Percentiles rank a stretch among this genome's conserved stretches.
Conservation (phyloP, 2,888 invertebrate genomes). For the Clitarchus hookeri region DNA sequence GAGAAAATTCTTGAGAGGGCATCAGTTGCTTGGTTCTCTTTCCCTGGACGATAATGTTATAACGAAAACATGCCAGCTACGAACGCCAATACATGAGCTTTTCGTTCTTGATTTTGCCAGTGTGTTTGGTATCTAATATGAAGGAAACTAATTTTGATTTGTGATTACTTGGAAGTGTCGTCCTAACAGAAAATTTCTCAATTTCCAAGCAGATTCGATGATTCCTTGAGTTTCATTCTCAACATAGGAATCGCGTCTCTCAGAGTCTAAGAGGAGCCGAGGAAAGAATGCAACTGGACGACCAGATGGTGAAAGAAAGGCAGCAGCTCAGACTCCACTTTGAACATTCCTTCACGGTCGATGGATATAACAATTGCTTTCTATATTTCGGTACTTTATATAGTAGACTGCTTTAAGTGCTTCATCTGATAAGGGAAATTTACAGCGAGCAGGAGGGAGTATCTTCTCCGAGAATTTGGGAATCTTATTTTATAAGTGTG, state of each 20-base stretch:
- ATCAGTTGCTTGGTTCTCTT: not conserved
- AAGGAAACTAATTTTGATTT: conserved; percentile 16
- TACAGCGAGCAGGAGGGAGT: not conserved
- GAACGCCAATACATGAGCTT: not conserved
- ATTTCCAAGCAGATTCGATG: not conserved
- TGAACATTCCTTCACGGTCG: conserved; percentile 19
- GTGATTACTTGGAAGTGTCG: not conserved
- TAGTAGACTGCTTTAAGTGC: not conserved
- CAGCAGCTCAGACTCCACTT: no score
- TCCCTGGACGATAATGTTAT: not conserved
- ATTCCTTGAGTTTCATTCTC: conserved; percentile 20
- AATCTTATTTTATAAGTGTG: no score
- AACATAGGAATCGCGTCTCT: conserved; percentile 26
- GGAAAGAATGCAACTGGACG: no score
- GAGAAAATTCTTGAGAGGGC: not conserved
- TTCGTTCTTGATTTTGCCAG: conserved; percentile 19
- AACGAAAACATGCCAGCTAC: not conserved
- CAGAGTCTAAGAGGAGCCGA: conserved; percentile 29
- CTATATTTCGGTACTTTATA: not conserved
- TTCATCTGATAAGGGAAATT: not conserved
- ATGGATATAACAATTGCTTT: not conserved
- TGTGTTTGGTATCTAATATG: conserved; percentile 19
- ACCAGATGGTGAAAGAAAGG: no score
- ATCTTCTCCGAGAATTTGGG: no score
- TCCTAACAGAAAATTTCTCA: not conserved